These are phyloP conservation scores for Keiferia lycopersicella DNA, from an alignment of 2,888 invertebrate genomes.

Conservation along the genomic window DNA sequence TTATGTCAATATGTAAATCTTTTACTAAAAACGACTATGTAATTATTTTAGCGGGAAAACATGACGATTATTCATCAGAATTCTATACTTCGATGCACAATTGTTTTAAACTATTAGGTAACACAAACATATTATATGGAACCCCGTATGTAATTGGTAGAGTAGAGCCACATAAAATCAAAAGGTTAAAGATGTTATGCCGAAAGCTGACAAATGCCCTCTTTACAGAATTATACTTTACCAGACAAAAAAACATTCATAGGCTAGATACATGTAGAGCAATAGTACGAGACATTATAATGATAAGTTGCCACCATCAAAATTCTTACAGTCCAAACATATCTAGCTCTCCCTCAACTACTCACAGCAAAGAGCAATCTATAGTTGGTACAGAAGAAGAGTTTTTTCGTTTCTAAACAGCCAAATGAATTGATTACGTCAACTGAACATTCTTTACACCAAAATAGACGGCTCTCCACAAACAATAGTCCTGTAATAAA, in stretches of 20 bases:
- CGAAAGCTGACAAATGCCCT: not conserved
- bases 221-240: not conserved
- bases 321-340: too few relatives aligned
- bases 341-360: too few relatives aligned
- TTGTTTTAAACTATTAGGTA: not conserved
- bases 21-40: not conserved
- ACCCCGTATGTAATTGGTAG: too few relatives aligned
- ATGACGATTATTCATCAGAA: not conserved
- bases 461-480: too few relatives aligned
- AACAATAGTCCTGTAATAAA: too few relatives aligned
- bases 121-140: too few relatives aligned
- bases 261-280: not conserved
- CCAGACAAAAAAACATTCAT: not conserved
- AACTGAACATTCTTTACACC: too few relatives aligned
- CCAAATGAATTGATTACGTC: too few relatives aligned
- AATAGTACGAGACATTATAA: not conserved
- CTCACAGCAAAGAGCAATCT: too few relatives aligned
- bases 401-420: too few relatives aligned
- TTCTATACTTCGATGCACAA: not conserved
- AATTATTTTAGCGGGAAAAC: constrained; percentile 8
- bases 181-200: not conserved
- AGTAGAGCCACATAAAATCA: not conserved
- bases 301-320: not conserved
- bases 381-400: too few relatives aligned
- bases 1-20: not conserved